These are phyloP conservation scores for Notarius lentiginosus DNA, from an alignment of 2,113 vertebrate species.

Conservation along the genomic window DNA sequence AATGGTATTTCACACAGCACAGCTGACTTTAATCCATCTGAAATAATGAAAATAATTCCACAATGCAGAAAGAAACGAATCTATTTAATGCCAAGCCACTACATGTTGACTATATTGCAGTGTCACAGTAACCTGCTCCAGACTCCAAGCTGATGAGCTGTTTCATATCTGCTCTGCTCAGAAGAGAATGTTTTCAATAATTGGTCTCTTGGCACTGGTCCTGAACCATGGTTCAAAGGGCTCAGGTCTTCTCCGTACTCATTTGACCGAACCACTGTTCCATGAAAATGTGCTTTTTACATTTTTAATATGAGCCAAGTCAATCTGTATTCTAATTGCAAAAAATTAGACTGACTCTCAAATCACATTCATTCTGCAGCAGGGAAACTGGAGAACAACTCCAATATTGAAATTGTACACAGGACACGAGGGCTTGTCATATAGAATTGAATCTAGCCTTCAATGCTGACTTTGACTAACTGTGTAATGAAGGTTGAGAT, in stretches of 20 bases:
- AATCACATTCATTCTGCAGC: slow-evolving; percentile 44
- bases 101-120: background rate
- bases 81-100: slow-evolving; percentile 6
- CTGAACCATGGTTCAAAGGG: slow-evolving; percentile 42
- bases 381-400: slow-evolving; percentile 46
- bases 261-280: slow-evolving; percentile 45
- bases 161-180: slow-evolving; percentile 38
- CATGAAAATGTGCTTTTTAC: slow-evolving; percentile 52
- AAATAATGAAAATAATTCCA: background rate
- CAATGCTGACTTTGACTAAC: slow-evolving; percentile 49
- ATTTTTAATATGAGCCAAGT: slow-evolving; percentile 51
- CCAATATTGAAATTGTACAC: slow-evolving; percentile 52
- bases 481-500: slow-evolving; percentile 21
- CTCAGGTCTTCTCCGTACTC: slow-evolving; percentile 15
- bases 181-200: slow-evolving; percentile 55
- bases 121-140: background rate
- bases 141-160: slow-evolving; percentile 32
- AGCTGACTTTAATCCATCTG: background rate
- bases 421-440: slow-evolving; percentile 43
- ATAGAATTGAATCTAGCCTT: slow-evolving; percentile 35
- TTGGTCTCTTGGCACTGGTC: slow-evolving; percentile 52
- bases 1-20: background rate
- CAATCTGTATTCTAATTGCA: slow-evolving; percentile 48
- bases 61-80: background rate
- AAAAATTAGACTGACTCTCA: slow-evolving; percentile 45